phyloP scores from a whole-genome alignment of 2,888 invertebrate genomes.

The Colostygia pectinataria region DNA sequence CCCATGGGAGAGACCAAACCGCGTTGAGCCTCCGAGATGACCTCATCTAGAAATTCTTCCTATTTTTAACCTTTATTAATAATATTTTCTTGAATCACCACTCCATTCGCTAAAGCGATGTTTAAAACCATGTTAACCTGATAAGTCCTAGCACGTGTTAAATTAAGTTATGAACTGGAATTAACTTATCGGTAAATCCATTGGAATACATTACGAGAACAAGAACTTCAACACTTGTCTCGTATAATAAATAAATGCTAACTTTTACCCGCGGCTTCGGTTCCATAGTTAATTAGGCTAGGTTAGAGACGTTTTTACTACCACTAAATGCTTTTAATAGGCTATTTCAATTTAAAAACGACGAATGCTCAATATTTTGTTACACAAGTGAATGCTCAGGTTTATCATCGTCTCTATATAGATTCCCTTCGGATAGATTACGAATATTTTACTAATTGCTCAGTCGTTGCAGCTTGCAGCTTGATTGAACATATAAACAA shows the following conservation, averaged over 20 bases:
- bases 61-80: constrained; percentile 39
- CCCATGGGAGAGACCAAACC: constrained; percentile 43
- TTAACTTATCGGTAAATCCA: not conserved
- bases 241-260: constrained; percentile 2
- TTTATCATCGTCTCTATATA: too few species aligned
- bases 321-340: too few species aligned
- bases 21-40: constrained; percentile 54
- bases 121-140: constrained; percentile 5
- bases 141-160: not conserved
- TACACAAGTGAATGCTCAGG: too few species aligned
- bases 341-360: too few species aligned
- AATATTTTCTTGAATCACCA: constrained; percentile 38
- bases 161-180: constrained; percentile 7
- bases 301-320: too few species aligned
- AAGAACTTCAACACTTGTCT: constrained; percentile 1
- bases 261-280: too few species aligned
- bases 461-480: too few species aligned
- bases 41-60: constrained; percentile 63
- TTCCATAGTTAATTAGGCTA: too few species aligned
- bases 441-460: too few species aligned
- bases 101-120: constrained; percentile 2
- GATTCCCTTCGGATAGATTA: too few species aligned
- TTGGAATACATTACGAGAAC: not conserved
- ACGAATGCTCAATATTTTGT: too few species aligned
- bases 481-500: too few species aligned